Base-by-base conservation (phyloP, 2,888 invertebrate genomes). In the Sialis lutaria region DNA sequence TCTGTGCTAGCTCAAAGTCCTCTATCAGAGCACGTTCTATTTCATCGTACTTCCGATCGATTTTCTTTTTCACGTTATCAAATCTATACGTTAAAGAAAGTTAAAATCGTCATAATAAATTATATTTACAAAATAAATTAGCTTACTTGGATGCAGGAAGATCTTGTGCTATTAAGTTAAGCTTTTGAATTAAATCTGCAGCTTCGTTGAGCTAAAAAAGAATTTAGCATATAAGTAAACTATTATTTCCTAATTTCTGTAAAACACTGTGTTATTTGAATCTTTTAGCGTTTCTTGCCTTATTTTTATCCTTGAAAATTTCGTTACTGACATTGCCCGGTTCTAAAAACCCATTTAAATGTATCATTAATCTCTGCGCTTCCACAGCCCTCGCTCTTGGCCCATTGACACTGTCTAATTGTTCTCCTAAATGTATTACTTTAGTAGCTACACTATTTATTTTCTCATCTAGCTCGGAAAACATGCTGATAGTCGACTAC, bases 351-450 rank as follows among this genome's bases (percentile, higher is more conserved):
- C 93, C 93, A 3, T 87, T 82, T 64, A 97, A 87, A 63, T 89
- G 84, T 48, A 83, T 84, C 70, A 98, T 82, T 30, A 98, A 65
- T 58, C 88, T 86, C 57, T 93, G 83, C 1, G 97, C 97, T 58
- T 98, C 97, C 0, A 90, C 90, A 0, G 95, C 92, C 49, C 97
- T 72, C 10, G 93, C 85, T 48, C 98, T 69, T 0, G 97, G 97
- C 0, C 88, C 91, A 60, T 96, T 88, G 0, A 97, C 92, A 53
- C 90, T 93, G 57, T 98, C 97, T 41, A 98, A 69, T 62, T 98
- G 97, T 66, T 97, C 97, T 0, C 97, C 98, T n/a, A 98, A 75
- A 66, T 97, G 96, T 42, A 97, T 79, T 1, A 98, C 97, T 67
- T 96, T 91, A 0, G 93, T 93, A 0, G 97, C 96, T 41, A 98